Evolutionary conservation across 2,888 invertebrate species (phyloP).

Genomic region (Dusona sp.): DNA sequence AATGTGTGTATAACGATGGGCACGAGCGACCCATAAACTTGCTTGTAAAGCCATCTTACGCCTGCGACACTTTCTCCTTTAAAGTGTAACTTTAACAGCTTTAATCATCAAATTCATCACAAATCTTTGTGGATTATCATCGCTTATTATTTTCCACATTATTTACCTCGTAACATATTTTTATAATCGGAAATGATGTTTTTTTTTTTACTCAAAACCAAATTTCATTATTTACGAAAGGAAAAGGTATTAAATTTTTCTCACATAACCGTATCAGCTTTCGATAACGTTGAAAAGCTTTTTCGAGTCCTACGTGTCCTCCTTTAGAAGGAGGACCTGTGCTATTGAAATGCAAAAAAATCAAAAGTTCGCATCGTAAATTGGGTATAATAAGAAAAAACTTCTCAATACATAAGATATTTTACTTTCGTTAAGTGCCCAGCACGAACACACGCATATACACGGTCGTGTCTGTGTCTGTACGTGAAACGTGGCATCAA

Average conservation of each 20-base stretch:
- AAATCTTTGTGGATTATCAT: neutral
- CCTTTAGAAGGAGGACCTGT: neutral
- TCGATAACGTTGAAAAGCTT: neutral
- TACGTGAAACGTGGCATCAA: neutral
- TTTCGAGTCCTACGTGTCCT: neutral
- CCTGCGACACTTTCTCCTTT: constrained; percentile 29
- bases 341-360: neutral
- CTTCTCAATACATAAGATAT: constrained; percentile 10
- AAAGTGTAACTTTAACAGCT: constrained; percentile 13
- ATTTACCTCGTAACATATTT: neutral
- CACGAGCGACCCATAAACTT: constrained; percentile 38
- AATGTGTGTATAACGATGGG: constrained; percentile 44
- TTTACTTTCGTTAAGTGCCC: constrained; percentile 27
- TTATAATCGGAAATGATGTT: neutral
- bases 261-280: neutral
- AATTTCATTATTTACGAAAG: neutral
- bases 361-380: constrained; percentile 9
- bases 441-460: neutral
- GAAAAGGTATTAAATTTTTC: neutral
- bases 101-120: neutral
- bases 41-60: constrained; percentile 1
- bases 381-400: neutral
- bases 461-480: neutral
- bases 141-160: neutral
- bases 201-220: neutral